Evolutionary conservation across 2,888 invertebrate species (phyloP).

Genomic region (Acronicta psi): DNA sequence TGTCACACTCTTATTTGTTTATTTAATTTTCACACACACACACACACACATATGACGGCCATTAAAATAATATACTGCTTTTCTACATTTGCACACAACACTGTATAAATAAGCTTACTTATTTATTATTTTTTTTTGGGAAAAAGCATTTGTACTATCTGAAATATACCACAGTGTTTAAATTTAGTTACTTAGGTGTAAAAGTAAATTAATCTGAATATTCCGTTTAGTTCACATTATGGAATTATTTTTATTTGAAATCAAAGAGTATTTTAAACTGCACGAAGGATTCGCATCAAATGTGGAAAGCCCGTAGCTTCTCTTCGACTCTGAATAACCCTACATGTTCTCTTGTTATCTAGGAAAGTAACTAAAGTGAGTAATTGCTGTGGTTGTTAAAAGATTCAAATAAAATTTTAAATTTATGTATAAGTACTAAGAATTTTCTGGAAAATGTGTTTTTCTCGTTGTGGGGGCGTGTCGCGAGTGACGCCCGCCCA

Average conservation of each 20-base stretch:
- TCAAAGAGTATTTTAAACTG: too few species aligned
- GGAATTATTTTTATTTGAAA: too few species aligned
- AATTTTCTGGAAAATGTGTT: constrained; percentile 46
- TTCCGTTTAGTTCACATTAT: too few species aligned
- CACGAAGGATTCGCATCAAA: too few species aligned
- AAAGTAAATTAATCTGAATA: too few species aligned
- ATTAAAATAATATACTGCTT: background rate
- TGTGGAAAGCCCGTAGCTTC: too few species aligned
- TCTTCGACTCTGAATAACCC: too few species aligned
- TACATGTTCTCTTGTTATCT: too few species aligned
- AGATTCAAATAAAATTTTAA: constrained; percentile 8
- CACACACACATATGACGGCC: background rate
- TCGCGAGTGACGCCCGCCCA: constrained; percentile 76
- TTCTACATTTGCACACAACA: too few species aligned
- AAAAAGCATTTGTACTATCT: background rate
- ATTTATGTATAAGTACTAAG: constrained; percentile 30
- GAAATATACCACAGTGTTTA: too few species aligned
- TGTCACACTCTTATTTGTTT: constrained; percentile 52
- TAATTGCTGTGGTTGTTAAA: background rate
- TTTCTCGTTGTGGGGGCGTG: constrained; percentile 74
- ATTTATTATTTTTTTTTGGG: background rate
- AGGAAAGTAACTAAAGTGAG: too few species aligned
- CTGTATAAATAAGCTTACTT: background rate
- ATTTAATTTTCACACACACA: constrained; percentile 4
- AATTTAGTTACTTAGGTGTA: too few species aligned